Conservation (phyloP, 2,888 invertebrate genomes). For the Synanthedon andrenaeformis region DNA sequence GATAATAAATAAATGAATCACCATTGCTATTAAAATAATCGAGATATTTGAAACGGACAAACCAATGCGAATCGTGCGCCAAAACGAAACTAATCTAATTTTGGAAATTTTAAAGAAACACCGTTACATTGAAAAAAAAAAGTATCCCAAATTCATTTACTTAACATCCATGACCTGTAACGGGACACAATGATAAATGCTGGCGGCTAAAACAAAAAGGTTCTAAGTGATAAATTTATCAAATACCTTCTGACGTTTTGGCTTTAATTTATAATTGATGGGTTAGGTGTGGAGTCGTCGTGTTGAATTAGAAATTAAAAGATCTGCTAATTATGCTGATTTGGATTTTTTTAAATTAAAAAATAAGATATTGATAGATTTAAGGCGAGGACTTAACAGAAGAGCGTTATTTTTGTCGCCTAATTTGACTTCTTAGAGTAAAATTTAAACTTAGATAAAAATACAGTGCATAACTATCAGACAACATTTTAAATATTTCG, state of each 20-base stretch:
- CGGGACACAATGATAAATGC: slow-evolving; percentile 37
- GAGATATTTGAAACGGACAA: too few species aligned
- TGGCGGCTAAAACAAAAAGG: slow-evolving; percentile 26
- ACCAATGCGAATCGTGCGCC: neutral
- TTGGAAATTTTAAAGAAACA: slow-evolving; percentile 4
- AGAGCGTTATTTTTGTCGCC: too few species aligned
- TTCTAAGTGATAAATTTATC: slow-evolving; percentile 43
- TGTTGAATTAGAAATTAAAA: slow-evolving; percentile 45
- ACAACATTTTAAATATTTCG: too few species aligned
- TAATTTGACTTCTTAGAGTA: too few species aligned
- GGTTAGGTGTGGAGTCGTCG: slow-evolving; percentile 32
- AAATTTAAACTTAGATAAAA: too few species aligned
- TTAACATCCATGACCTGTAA: slow-evolving; percentile 23
- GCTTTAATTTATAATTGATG: slow-evolving; percentile 44
- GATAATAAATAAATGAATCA: too few species aligned
- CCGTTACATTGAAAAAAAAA: slow-evolving; percentile 8
- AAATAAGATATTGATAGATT: too few species aligned
- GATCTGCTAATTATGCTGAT: slow-evolving; percentile 41
- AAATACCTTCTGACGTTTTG: slow-evolving; percentile 37
- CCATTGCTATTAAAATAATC: too few species aligned
- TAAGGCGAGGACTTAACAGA: too few species aligned
- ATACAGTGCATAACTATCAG: too few species aligned
- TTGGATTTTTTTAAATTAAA: slow-evolving; percentile 18
- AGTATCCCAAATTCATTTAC: slow-evolving; percentile 2
- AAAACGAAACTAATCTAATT: neutral